Evolutionary conservation across 2,888 invertebrate genomes (phyloP), one percentile per base, ranked within the genome.

Genomic region (Drosophila yooni): DNA sequence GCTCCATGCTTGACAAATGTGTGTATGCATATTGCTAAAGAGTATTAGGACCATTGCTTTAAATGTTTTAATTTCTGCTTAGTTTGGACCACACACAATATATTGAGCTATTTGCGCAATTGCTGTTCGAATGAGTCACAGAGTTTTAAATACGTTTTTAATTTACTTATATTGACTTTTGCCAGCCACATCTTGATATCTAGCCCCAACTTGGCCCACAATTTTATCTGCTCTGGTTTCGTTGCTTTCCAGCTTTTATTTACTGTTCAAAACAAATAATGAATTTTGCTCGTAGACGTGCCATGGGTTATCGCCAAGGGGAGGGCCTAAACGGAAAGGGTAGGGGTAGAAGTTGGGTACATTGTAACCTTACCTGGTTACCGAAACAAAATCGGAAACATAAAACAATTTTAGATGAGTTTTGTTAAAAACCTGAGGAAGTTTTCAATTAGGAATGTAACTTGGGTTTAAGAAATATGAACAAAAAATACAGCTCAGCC

Each of bases 231-330:
- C 29, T 29, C 52, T 52, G 59, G 36, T 43, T 77, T 76, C 52
- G 25, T 54, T 63, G 52, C 61, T 66, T 66, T 46, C 27, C 46
- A 21, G 51, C 13, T 50, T 53, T 66, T 69, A 72, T 79, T 81
- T 81, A n/a, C 59, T 68, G 52, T 34, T 36, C 50, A 62, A 68
- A 67, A 60, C 60, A 76, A 79, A 76, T 77, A 79, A 63, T 50
- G 68, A 65, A 54, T 63, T 43, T 57, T 27, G 46, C 10, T 50
- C 31, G 33, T 25, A 31, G 13, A 21, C 21, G 13, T 13, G 13
- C 11, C 3, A 13, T n/a, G n/a, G 40, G n/a, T n/a, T n/a, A 10
- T 40, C 21, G 11, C 11, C 11, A 15, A 3, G 21, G 46, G 7
- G 46, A 21, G 7, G 21, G 13, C 21, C 21, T 13, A 3, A 15